Evolutionary conservation across 2,797 vertebrate genomes (phyloP), one percentile per base, ranked within the genome.

Genomic region (Rhinatrema bivittatum): DNA sequence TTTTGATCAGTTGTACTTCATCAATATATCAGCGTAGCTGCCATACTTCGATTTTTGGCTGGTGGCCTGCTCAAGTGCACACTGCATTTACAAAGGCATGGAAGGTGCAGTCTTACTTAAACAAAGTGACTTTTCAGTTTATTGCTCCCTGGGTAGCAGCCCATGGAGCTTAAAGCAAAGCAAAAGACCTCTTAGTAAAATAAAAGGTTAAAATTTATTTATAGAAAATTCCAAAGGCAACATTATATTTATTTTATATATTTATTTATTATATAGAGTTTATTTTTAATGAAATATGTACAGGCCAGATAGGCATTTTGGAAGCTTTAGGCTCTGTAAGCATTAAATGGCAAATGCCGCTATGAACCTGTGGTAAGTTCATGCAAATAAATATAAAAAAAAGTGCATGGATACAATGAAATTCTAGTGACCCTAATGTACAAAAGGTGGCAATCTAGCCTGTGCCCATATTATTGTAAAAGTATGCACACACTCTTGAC

Each of bases 211-310:
- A 81, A n/a, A 81, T 84, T 90, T 87, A 98, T 94, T 96, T 98
- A 97, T 96, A 86, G 86, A 81, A n/a, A 86, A 89, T 86, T 78
- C 82, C 87, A 87, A 84, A 78, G 81, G 85, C 83, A 78, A 89
- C 87, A 91, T 87, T 87, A 94, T 96, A 97, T 97, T 97, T 97
- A 98, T 97, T 97, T 97, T 91, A 94, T 92, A 95, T 91, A 95
- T 95, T 95, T 93, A 97, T 98, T 98, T 97, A 97, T 97, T 98
- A 94, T 88, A 82, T 85, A 94, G 89, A 94, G 85, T 96, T 90
- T 98, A 98, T 98, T 98, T 98, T 97, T 97, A 87, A 93, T 94
- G 87, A 79, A 91, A 89, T 84, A 85, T 88, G 77, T 92, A 87
- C 81, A 87, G 84, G 82, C 85, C 85, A 80, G 77, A 82, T 87